Conservation (phyloP, 2,797 vertebrate genomes). For the Epinephelus coioides region DNA sequence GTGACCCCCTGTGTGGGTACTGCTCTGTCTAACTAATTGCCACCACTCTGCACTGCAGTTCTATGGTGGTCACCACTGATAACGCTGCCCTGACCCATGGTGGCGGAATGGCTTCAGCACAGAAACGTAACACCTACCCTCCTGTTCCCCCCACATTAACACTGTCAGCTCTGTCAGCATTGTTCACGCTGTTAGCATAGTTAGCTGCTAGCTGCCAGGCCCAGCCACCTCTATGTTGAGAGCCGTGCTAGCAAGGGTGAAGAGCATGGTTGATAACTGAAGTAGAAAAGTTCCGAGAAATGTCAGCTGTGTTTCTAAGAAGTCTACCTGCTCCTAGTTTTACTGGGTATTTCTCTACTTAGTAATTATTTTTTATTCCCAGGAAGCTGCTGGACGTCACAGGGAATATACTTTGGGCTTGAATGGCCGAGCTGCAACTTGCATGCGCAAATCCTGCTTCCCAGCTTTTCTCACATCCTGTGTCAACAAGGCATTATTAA, state of each 20-base stretch:
- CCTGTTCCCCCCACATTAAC: too few species aligned
- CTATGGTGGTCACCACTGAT: too few species aligned
- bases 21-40: too few species aligned
- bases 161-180: too few species aligned
- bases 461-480: neutral
- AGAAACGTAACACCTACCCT: too few species aligned
- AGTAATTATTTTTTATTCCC: slow-evolving; percentile 1
- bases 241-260: neutral
- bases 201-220: too few species aligned
- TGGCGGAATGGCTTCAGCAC: too few species aligned
- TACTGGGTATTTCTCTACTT: neutral
- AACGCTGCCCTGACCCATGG: too few species aligned
- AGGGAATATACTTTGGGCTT: neutral
- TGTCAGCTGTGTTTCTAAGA: neutral
- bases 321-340: neutral
- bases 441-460: slow-evolving; percentile 19
- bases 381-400: slow-evolving; percentile 26
- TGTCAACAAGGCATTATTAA: neutral
- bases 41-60: too few species aligned
- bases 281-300: neutral
- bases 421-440: neutral
- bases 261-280: neutral
- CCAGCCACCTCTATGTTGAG: too few species aligned
- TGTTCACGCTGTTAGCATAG: too few species aligned
- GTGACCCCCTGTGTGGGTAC: too few species aligned